phyloP scores from a whole-genome alignment of 1,140 invertebrate genomes.

The Drosophila tani region DNA sequence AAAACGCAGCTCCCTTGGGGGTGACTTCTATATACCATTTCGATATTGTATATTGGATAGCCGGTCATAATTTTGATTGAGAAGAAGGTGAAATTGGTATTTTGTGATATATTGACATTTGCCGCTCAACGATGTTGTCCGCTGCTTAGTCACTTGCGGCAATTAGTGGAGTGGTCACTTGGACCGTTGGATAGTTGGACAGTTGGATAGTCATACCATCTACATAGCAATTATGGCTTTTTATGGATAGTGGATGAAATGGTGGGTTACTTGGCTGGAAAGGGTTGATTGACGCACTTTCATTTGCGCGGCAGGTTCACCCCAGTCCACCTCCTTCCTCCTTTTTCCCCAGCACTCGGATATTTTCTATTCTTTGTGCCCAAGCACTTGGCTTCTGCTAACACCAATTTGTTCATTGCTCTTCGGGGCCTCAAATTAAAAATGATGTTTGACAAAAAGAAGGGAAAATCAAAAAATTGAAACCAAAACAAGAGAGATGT shows the following conservation, averaged over 20 bases:
- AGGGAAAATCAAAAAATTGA: constrained; percentile 2
- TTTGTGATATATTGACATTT: constrained; percentile 82
- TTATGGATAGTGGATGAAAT: constrained; percentile 46
- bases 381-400: constrained; percentile 80
- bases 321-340: neutral
- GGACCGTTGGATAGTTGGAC: constrained; percentile 29
- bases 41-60: constrained; percentile 43
- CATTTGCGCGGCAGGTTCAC: constrained; percentile 41
- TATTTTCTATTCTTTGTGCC: constrained; percentile 40
- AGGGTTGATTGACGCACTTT: constrained; percentile 75
- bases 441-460: constrained; percentile 62
- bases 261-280: constrained; percentile 18
- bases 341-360: neutral
- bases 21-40: constrained; percentile 29
- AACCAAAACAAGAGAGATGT: constrained; percentile 20
- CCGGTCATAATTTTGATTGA: constrained; percentile 84
- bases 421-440: constrained; percentile 75
- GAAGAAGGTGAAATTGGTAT: constrained; percentile 79
- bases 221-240: constrained; percentile 73
- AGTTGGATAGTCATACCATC: constrained; percentile 43
- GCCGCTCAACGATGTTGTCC: constrained; percentile 65
- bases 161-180: constrained; percentile 59
- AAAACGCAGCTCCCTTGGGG: constrained; percentile 74
- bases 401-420: constrained; percentile 82
- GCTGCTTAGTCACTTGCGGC: constrained; percentile 78